These are phyloP conservation scores for Rhamnusium bicolor DNA, from an alignment of 2,888 invertebrate species.

Conservation along the genomic window DNA sequence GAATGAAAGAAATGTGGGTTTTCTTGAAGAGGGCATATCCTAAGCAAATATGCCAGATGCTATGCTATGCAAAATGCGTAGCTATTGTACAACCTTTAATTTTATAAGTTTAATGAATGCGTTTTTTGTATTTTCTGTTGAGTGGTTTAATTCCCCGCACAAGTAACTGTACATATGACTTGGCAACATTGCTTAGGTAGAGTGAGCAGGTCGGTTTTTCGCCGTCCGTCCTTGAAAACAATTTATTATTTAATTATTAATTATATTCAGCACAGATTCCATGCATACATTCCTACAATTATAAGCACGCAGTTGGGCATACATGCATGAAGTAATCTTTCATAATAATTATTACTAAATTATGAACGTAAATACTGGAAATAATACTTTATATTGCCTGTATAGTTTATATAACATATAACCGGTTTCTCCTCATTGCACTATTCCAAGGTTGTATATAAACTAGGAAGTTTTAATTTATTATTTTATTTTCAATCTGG, in stretches of 20 bases:
- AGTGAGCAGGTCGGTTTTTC: not conserved
- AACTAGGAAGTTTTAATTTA: not conserved
- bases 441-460: not conserved
- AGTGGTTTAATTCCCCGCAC: not conserved
- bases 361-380: not conserved
- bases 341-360: not conserved
- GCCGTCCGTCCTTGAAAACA: slow-evolving; percentile 12
- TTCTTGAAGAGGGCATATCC: too few relatives aligned
- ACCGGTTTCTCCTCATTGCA: not conserved
- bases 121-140: not conserved
- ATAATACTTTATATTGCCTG: not conserved
- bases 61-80: too few relatives aligned
- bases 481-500: not conserved
- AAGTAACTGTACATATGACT: not conserved
- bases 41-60: too few relatives aligned
- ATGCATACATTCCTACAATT: not conserved
- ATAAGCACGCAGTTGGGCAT: not conserved
- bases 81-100: too few relatives aligned
- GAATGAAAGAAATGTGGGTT: too few relatives aligned
- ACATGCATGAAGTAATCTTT: not conserved
- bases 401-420: not conserved
- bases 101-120: too few relatives aligned
- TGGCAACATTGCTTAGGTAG: slow-evolving; percentile 12
- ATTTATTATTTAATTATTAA: slow-evolving; percentile 1
- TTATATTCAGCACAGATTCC: not conserved